Percentiles rank a stretch among this genome's conserved stretches.
phyloP scores from a whole-genome alignment of 2,113 vertebrate species.

The Todiramphus saurophagus region DNA sequence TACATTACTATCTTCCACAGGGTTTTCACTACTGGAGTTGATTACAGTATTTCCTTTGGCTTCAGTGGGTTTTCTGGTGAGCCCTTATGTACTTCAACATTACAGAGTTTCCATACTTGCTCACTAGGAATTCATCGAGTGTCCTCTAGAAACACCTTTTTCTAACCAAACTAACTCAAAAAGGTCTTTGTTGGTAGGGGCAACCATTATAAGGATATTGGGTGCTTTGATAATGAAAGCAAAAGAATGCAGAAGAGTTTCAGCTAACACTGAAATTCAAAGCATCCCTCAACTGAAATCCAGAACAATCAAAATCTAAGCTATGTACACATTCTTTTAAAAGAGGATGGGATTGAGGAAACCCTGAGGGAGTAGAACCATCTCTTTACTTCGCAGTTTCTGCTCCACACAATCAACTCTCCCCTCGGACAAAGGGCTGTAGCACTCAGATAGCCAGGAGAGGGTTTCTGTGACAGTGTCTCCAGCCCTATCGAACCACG shows the following conservation, averaged over 20 bases:
- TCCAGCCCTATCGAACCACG: fast-evolving
- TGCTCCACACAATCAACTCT: not conserved
- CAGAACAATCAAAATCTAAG: not conserved
- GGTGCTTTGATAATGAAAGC: not conserved
- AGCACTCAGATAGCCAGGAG: not conserved
- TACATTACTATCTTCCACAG: not conserved
- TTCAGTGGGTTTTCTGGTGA: not conserved
- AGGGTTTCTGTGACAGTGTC: not conserved
- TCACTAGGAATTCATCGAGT: not conserved
- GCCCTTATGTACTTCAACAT: not conserved
- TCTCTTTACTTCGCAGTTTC: not conserved
- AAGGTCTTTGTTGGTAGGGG: not conserved
- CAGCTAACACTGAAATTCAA: not conserved
- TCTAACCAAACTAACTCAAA: not conserved
- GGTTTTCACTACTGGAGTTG: not conserved
- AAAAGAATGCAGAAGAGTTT: not conserved
- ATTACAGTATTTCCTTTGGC: not conserved
- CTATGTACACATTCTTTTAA: not conserved
- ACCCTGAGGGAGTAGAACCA: not conserved
- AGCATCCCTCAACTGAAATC: not conserved
- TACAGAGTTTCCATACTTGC: not conserved
- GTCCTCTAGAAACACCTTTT: not conserved
- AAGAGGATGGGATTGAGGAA: not conserved
- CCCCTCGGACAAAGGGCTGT: not conserved
- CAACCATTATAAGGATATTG: not conserved